phyloP scores from a whole-genome alignment of 2,888 invertebrate genomes.

The Macrosoma leucophasiata region DNA sequence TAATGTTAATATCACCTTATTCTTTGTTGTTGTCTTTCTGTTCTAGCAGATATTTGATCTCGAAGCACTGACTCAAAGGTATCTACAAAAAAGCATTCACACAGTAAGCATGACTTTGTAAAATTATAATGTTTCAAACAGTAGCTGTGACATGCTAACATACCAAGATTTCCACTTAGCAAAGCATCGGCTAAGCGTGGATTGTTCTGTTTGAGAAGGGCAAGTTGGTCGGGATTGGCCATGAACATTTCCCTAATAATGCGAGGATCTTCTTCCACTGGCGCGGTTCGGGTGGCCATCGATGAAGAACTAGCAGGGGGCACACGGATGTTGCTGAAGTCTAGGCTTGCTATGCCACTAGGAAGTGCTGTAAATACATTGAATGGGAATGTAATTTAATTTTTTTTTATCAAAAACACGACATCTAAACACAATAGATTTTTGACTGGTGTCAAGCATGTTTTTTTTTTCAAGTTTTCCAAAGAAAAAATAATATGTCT shows the following conservation, averaged over 20 bases:
- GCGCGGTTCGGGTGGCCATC: conserved; percentile 51
- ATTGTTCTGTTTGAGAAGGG: conserved; percentile 94
- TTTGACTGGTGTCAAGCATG: conserved; percentile 22
- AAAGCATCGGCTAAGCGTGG: conserved; percentile 94
- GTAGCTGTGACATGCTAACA: conserved; percentile 21
- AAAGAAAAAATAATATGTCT: no score
- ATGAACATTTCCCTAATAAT: conserved; percentile 90
- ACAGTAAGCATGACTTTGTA: conserved; percentile 3
- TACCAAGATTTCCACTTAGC: conserved; percentile 87
- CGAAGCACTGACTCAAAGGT: conserved; percentile 85
- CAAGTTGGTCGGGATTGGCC: conserved; percentile 92
- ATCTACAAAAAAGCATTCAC: conserved; percentile 73
- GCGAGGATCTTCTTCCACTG: conserved; percentile 87
- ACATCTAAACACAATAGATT: conserved; percentile 11
- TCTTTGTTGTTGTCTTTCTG: conserved; percentile 88
- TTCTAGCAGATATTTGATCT: conserved; percentile 88
- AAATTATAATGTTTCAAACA: neutral
- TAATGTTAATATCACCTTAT: conserved; percentile 75
- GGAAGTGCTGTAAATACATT: conserved; percentile 49
- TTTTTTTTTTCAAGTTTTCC: conserved; percentile 21
- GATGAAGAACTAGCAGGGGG: conserved; percentile 68
- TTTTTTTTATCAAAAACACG: conserved; percentile 10
- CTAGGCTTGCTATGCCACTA: conserved; percentile 77
- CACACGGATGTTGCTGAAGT: conserved; percentile 91
- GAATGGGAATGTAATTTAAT: neutral